A percentile compares a stretch with the other conserved stretches of the same genome.
phyloP scores from a whole-genome alignment of 2,113 vertebrate genomes.

The Corythoichthys intestinalis region DNA sequence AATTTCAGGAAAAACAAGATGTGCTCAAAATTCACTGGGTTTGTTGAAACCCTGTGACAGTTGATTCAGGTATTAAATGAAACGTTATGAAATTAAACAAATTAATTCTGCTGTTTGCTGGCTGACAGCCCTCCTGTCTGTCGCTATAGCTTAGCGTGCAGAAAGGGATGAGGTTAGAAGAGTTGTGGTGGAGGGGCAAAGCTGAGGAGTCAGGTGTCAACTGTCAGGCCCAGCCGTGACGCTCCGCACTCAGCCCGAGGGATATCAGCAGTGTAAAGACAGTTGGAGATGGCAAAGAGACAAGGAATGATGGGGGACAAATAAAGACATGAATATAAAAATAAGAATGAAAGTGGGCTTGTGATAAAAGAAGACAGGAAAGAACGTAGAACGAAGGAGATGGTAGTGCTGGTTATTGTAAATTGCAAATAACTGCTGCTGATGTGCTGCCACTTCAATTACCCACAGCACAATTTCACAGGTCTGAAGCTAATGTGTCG shows the following conservation, averaged over 20 bases:
- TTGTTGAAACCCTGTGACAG: slow-evolving; percentile 35
- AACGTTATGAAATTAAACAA: slow-evolving; percentile 73
- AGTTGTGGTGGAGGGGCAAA: background rate
- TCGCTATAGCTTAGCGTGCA: slow-evolving; percentile 38
- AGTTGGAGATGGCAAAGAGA: slow-evolving; percentile 8
- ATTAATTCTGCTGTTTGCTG: slow-evolving; percentile 64
- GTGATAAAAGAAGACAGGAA: slow-evolving; percentile 15
- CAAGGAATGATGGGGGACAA: slow-evolving; percentile 9
- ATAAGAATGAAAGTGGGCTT: background rate
- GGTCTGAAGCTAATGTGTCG: slow-evolving; percentile 71
- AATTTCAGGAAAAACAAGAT: slow-evolving; percentile 27
- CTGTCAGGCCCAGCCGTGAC: slow-evolving; percentile 48
- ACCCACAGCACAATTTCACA: slow-evolving; percentile 75
- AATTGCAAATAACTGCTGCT: slow-evolving; percentile 73
- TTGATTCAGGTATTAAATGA: slow-evolving; percentile 43
- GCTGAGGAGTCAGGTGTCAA: slow-evolving; percentile 17
- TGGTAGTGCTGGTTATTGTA: background rate
- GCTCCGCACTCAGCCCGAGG: slow-evolving; percentile 36
- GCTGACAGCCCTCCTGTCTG: slow-evolving; percentile 41
- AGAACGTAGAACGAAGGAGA: slow-evolving; percentile 4
- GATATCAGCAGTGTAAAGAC: slow-evolving; percentile 29
- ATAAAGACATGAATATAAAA: slow-evolving; percentile 11
- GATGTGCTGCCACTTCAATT: slow-evolving; percentile 74
- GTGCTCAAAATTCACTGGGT: slow-evolving; percentile 61
- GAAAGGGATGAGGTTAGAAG: background rate